Base-by-base conservation (phyloP, 1,140 invertebrate genomes). In the Temnothorax curvispinosus region DNA sequence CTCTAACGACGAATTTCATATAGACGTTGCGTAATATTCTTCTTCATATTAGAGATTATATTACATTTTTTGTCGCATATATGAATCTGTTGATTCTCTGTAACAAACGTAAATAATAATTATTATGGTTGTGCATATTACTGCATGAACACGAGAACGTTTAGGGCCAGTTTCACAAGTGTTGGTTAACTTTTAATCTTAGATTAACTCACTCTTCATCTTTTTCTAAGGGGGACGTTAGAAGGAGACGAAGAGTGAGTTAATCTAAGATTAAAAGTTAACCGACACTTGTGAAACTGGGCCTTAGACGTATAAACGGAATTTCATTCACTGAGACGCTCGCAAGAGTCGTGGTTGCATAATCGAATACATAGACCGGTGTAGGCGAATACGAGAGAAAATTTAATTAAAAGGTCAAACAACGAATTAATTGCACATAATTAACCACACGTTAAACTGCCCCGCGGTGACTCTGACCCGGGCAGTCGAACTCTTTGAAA, bases 391-490 rank as follows among this genome's bases (percentile, higher is more conserved):
- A n/a, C 18, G 54, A 71, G 81, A 56, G 58, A 47, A 89, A 88
- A 90, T 90, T 89, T 86, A 44, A 92, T 91, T 91, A 87, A 91
- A 88, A 87, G 90, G 50, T 72, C 71, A 88, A 90, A 86, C 87
- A 90, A 91, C 90, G 75, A 90, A 87, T 91, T 91, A 92, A 91
- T 92, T 87, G 89, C 69, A 7, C 38, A 54, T 86, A 88, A 91
- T 91, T 91, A 91, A 88, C 76, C 88, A 32, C 69, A 60, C 80
- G 87, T 81, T 89, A 84, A 90, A 90, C 88, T 56, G 77, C 18
- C 38, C 50, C 65, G 35, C 44, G 62, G 47, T 32, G 0, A 60
- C 38, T 27, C 76, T 38, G 44, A 78, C 21, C 52, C 27, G 21
- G 52, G 15, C n/a, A 67, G 13, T 80, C 32, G 44, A 54, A 85